Base-by-base conservation (phyloP, 1,140 invertebrate species). In the Drosophila triauraria region DNA sequence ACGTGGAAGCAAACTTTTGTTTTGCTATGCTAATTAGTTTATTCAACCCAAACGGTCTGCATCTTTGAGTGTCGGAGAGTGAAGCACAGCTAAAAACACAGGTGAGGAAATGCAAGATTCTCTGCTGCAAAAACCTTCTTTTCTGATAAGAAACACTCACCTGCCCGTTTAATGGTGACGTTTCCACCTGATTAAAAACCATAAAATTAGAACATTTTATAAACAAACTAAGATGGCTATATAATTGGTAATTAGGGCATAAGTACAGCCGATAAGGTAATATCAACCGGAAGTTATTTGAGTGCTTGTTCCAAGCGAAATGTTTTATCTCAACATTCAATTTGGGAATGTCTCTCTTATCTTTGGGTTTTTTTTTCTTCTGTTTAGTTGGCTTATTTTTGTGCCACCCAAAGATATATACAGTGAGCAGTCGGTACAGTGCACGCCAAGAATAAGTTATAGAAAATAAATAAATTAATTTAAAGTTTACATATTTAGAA, bases 321-420 rank as follows among this genome's bases (percentile, higher is more conserved):
- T 42, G 23, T 67, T 75, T 77, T 77, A 76, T 77, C 74, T 68
- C 27, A 67, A 60, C 46, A 38, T 32, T 67, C 2, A 63, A 35
- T 62, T 63, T 38, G 48, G 43, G 63, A 62, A 47, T 53, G 57
- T 48, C 50, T 23, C 12, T 20, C 71, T 75, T 75, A 75, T 75
- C 53, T 75, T 56, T 23, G 4, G 15, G 30, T 61, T 46, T n/a
- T 40, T 23, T 48, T 48, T 59, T 15, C n/a, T 59, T 7, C 46
- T 30, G 25, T 60, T 47, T 32, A 13, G 48, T 32, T 32, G 50
- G 30, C 6, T 47, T 20, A 15, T 15, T 17, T 63, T 23, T 27
- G 57, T 53, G 62, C 20, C 32, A 71, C 12, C 32, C 13, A 44
- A 40, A 64, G 25, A 64, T 46, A 65, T 46, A 47, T 23, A 40